Evolutionary conservation across 2,888 invertebrate genomes (phyloP).

Genomic region (Liopterus haemorrhoidalis): DNA sequence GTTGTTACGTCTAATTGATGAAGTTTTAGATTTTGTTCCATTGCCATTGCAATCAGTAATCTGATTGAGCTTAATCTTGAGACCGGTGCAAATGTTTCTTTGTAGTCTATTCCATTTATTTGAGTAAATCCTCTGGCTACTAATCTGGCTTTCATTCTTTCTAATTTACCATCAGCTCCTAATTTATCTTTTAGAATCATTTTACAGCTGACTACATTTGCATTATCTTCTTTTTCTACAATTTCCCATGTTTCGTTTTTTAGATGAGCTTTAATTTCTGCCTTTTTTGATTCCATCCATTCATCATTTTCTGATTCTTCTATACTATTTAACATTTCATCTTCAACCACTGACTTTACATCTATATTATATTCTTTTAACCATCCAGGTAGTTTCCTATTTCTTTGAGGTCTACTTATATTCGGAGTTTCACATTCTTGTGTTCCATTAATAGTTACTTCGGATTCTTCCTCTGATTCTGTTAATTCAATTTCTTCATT

Average conservation of each 20-base stretch:
- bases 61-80: not conserved
- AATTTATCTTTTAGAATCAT: constrained; percentile 3
- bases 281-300: constrained; percentile 5
- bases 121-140: constrained; percentile 4
- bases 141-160: constrained; percentile 8
- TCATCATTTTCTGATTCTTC: too few relatives aligned
- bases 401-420: too few relatives aligned
- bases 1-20: constrained; percentile 1
- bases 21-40: constrained; percentile 2
- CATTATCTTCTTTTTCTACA: not conserved
- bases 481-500: not conserved
- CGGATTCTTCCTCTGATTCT: not conserved
- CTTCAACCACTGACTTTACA: too few relatives aligned
- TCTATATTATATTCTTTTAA: too few relatives aligned
- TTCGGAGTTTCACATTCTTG: too few relatives aligned
- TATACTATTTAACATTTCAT: too few relatives aligned
- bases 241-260: constrained; percentile 10
- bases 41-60: constrained; percentile 4
- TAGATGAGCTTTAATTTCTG: constrained; percentile 7
- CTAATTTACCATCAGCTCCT: not conserved
- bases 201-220: not conserved
- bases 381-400: too few relatives aligned
- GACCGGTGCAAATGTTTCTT: constrained; percentile 9
- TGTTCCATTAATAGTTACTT: too few relatives aligned
- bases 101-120: constrained; percentile 1